Evolutionary conservation across 2,113 vertebrate species (phyloP).

Genomic region (Entelurus aequoreus): DNA sequence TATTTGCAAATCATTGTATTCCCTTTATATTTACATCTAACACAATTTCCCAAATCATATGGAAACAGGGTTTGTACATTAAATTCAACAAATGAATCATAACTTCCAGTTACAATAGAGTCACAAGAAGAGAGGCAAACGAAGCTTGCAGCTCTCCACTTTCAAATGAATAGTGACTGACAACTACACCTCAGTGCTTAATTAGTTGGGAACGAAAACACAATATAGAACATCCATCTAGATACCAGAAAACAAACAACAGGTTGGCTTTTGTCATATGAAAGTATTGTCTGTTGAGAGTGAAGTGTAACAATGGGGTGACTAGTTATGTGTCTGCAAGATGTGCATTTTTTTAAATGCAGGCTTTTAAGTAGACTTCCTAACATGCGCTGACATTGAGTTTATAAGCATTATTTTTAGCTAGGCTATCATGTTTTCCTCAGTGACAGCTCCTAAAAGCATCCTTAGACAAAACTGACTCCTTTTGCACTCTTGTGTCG

Average conservation of each 20-base stretch:
- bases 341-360: constrained; percentile 32
- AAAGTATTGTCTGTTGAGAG: constrained; percentile 49
- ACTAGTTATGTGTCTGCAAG: constrained; percentile 34
- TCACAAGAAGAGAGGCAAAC: constrained; percentile 60
- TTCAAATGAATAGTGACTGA: constrained; percentile 66
- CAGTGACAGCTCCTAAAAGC: constrained; percentile 67
- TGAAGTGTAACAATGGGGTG: constrained; percentile 54
- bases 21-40: too few relatives aligned
- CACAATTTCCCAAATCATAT: too few relatives aligned
- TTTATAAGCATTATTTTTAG: constrained; percentile 68
- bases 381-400: constrained; percentile 61
- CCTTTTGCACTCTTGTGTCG: constrained; percentile 53
- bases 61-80: too few relatives aligned
- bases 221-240: constrained; percentile 61
- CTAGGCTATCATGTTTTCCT: constrained; percentile 48
- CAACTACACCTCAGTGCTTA: constrained; percentile 55
- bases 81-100: constrained; percentile 65
- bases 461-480: constrained; percentile 54
- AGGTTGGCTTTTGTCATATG: constrained; percentile 50
- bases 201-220: constrained; percentile 66
- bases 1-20: too few relatives aligned
- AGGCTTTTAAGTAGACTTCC: constrained; percentile 62
- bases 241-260: constrained; percentile 53
- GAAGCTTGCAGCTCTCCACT: constrained; percentile 50
- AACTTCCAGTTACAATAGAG: constrained; percentile 59